A percentile compares a stretch with the other conserved stretches of the same genome.
phyloP scores from a whole-genome alignment of 1,140 invertebrate genomes.

The Trachymyrmex cornetzi region DNA sequence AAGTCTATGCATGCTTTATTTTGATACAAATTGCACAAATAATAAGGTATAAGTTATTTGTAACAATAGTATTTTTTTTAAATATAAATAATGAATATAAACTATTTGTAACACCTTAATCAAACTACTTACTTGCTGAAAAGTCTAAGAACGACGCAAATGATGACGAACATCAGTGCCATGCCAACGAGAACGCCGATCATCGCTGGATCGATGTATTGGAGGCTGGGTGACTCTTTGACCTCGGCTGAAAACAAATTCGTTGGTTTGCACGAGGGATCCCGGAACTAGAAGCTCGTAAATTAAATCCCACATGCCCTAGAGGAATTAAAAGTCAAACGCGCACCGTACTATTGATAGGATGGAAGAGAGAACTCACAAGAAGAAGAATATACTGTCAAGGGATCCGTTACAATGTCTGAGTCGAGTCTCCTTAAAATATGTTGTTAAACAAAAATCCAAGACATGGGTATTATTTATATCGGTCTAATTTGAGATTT shows the following conservation, averaged over 20 bases:
- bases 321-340: conserved; percentile 14
- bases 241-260: conserved; percentile 82
- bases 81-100: too few species aligned
- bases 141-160: conserved; percentile 96
- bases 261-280: conserved; percentile 11
- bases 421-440: too few species aligned
- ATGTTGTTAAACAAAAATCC: too few species aligned
- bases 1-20: background rate
- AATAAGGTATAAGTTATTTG: too few species aligned
- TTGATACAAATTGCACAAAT: background rate
- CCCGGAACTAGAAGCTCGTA: background rate
- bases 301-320: conserved; percentile 19
- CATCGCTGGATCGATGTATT: conserved; percentile 94
- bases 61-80: too few species aligned
- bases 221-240: conserved; percentile 86
- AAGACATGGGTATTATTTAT: too few species aligned
- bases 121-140: conserved; percentile 94
- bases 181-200: conserved; percentile 95
- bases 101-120: background rate
- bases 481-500: too few species aligned
- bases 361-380: too few species aligned
- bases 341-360: background rate
- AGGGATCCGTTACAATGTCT: too few species aligned
- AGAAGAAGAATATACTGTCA: background rate
- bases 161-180: conserved; percentile 97